These are phyloP conservation scores for Acanthoscelides obtectus DNA, from an alignment of 2,888 invertebrate species.

Conservation along the genomic window DNA sequence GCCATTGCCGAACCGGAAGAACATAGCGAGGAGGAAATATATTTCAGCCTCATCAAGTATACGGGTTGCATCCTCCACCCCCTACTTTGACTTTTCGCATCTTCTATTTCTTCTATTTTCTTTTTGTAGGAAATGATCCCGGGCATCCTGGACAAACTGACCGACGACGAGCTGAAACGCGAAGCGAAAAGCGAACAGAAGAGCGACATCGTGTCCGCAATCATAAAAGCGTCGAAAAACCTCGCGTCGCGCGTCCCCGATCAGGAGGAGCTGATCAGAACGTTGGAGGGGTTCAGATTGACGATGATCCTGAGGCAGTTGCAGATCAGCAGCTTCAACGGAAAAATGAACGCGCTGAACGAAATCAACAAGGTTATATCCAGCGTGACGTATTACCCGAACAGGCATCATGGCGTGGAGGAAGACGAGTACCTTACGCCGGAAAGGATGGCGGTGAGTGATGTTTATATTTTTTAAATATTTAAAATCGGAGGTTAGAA, in stretches of 20 bases:
- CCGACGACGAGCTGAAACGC: constrained; percentile 92
- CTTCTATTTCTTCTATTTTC: too few relatives aligned
- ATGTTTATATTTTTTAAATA: too few relatives aligned
- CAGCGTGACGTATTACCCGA: constrained; percentile 85
- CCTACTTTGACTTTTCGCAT: too few relatives aligned
- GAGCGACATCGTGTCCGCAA: constrained; percentile 91
- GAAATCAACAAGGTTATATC: constrained; percentile 96
- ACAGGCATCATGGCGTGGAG: constrained; percentile 64
- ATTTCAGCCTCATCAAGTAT: too few relatives aligned
- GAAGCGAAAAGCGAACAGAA: constrained; percentile 95
- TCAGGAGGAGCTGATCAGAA: constrained; percentile 73
- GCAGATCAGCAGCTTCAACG: constrained; percentile 96
- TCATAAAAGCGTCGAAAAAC: constrained; percentile 88
- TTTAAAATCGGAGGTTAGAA: too few relatives aligned
- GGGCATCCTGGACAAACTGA: constrained; percentile 82
- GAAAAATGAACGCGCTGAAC: constrained; percentile 98
- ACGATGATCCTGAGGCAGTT: constrained; percentile 89
- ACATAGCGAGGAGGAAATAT: too few relatives aligned
- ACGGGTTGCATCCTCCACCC: too few relatives aligned
- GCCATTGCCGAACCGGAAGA: too few relatives aligned
- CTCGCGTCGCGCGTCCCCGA: constrained; percentile 79
- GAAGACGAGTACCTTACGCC: constrained; percentile 91
- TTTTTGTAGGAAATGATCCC: constrained; percentile 78
- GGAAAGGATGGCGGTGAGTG: constrained; percentile 86
- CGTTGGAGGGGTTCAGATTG: constrained; percentile 87